These are phyloP conservation scores for Autographa gamma DNA, from an alignment of 2,888 invertebrate species.

Conservation along the genomic window DNA sequence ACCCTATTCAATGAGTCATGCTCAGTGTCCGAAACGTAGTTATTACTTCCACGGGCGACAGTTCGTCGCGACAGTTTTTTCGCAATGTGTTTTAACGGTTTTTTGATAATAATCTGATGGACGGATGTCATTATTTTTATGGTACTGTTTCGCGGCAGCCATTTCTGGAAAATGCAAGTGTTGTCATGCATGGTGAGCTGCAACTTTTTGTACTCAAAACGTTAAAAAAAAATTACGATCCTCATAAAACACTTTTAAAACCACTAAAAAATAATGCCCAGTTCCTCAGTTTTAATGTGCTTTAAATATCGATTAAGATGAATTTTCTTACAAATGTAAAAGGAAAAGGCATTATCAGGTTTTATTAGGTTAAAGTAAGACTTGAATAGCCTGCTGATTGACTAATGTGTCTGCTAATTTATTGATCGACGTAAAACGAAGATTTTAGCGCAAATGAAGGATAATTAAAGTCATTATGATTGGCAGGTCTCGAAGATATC, in stretches of 20 bases:
- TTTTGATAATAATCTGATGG: conserved; percentile 40
- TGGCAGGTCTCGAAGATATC: conserved; percentile 12
- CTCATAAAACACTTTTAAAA: no score
- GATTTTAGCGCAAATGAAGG: not conserved
- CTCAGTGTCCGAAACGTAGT: not conserved
- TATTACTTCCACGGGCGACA: not conserved
- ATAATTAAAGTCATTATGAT: conserved; percentile 1
- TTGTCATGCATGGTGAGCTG: not conserved
- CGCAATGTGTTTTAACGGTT: conserved; percentile 40
- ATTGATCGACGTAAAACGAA: not conserved
- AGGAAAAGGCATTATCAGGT: no score
- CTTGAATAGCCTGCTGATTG: not conserved
- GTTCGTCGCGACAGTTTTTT: conserved; percentile 38
- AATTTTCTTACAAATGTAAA: no score
- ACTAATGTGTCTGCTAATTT: not conserved
- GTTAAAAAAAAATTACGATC: no score
- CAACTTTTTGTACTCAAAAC: no score
- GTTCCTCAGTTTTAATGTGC: no score
- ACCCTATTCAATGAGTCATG: not conserved
- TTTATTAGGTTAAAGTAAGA: not conserved
- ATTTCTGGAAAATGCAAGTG: not conserved
- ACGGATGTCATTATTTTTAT: conserved; percentile 13
- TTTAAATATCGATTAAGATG: no score
- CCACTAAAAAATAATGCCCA: no score
- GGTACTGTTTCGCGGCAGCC: not conserved